Evolutionary conservation across 1,140 invertebrate species (phyloP).

Genomic region (Drosophila ironensis): DNA sequence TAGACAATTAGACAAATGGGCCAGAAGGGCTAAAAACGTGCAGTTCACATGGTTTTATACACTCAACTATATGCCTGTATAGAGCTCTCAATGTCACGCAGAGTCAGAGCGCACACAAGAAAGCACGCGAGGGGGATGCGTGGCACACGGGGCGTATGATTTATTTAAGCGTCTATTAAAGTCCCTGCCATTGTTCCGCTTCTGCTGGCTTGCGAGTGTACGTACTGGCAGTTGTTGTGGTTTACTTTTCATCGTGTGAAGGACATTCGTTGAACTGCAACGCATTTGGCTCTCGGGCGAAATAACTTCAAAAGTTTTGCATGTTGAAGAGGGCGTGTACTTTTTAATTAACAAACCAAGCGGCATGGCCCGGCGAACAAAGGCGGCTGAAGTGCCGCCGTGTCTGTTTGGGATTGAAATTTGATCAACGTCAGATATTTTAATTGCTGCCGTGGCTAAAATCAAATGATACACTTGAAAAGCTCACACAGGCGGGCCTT

Average conservation of each 20-base stretch:
- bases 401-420: slow-evolving; percentile 24
- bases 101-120: slow-evolving; percentile 5
- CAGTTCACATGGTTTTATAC: slow-evolving; percentile 13
- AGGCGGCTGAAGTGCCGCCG: not conserved
- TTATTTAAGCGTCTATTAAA: slow-evolving; percentile 74
- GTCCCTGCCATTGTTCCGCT: slow-evolving; percentile 51
- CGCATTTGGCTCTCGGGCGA: slow-evolving; percentile 32
- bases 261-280: slow-evolving; percentile 66
- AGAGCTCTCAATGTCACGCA: slow-evolving; percentile 63
- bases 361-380: not conserved
- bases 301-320: slow-evolving; percentile 49
- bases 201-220: slow-evolving; percentile 13
- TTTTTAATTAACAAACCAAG: slow-evolving; percentile 50
- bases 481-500: not conserved
- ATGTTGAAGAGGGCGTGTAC: slow-evolving; percentile 20
- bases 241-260: slow-evolving; percentile 44
- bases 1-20: slow-evolving; percentile 71
- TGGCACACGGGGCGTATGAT: slow-evolving; percentile 64
- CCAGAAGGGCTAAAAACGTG: slow-evolving; percentile 41
- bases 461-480: not conserved
- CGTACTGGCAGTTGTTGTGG: slow-evolving; percentile 12
- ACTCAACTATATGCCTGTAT: too few relatives aligned
- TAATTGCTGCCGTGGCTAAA: slow-evolving; percentile 16
- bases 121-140: slow-evolving; percentile 9
- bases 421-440: slow-evolving; percentile 19